Evolutionary conservation across 2,888 invertebrate species (phyloP), one percentile per base, ranked within the genome.

Genomic region (Ischnura elegans): DNA sequence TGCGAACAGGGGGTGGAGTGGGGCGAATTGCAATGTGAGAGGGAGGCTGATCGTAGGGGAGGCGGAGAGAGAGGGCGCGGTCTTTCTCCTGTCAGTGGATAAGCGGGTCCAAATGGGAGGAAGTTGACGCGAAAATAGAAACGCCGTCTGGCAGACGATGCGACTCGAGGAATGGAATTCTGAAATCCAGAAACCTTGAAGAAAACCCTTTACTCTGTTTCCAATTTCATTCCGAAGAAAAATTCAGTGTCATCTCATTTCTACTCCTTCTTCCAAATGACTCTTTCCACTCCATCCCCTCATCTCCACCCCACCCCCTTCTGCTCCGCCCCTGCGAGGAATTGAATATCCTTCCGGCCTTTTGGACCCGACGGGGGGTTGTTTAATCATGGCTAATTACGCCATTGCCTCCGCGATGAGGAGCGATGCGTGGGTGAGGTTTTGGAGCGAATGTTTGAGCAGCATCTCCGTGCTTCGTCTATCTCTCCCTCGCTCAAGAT

Each of bases 331-430:
- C 76, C n/a, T 36, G 36, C 76, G 76, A 76, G 10, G 76, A 76
- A 2, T 76, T 25, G 76, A 76, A 76, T 36, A 76, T 76, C 76
- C 25, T 36, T 76, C 76, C 76, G 76, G 13, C 76, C 76, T 76
- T 76, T 76, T 76, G 76, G 29, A 76, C 76, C 36, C 36, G 76
- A 76, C 36, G 76, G 29, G 76, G 76, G 76, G n/a, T 36, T 76
- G 76, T 76, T 76, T 76, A 76, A 76, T 76, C 76, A 76, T 36
- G 76, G 76, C 76, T 36, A 76, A 76, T 76, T 76, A 76, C 76
- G 29, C 36, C 76, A 76, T 76, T 76, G 76, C 36, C 76, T 36
- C 76, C 5, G 76, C 76, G 36, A 76, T 76, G 36, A 13, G 76
- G n/a, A 19, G n/a, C 16, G 4, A 51, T 25, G 25, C 8, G 10